phyloP scores from a whole-genome alignment of 2,797 vertebrate species.

The Emys orbicularis region DNA sequence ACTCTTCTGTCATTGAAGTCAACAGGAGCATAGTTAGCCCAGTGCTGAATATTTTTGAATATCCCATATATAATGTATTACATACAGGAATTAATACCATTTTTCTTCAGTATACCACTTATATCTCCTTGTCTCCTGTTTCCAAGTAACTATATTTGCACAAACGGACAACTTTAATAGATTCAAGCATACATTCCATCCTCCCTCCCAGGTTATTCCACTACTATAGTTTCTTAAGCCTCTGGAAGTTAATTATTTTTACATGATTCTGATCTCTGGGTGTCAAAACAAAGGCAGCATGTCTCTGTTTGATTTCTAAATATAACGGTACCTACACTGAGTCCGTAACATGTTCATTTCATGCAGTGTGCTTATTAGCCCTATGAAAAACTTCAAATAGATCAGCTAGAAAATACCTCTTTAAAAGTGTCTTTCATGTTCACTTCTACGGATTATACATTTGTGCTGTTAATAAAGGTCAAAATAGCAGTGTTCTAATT shows the following conservation, averaged over 20 bases:
- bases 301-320: neutral
- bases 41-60: neutral
- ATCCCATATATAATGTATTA: neutral
- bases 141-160: neutral
- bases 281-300: slow-evolving; percentile 27
- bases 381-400: neutral
- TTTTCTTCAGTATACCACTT: neutral
- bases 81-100: neutral
- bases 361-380: slow-evolving; percentile 23
- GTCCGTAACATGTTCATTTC: slow-evolving; percentile 27
- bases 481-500: neutral
- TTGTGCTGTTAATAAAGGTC: neutral
- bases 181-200: neutral
- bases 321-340: slow-evolving; percentile 9
- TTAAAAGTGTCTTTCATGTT: neutral
- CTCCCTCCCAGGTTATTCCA: neutral
- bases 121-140: neutral
- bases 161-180: neutral
- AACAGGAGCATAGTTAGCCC: neutral
- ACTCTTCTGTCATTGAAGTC: neutral
- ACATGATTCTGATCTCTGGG: slow-evolving; percentile 29
- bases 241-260: slow-evolving; percentile 12
- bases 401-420: neutral
- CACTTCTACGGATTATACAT: neutral
- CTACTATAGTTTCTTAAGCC: slow-evolving; percentile 22